Conservation (phyloP, 2,113 vertebrate genomes). For the Pteronura brasiliensis region DNA sequence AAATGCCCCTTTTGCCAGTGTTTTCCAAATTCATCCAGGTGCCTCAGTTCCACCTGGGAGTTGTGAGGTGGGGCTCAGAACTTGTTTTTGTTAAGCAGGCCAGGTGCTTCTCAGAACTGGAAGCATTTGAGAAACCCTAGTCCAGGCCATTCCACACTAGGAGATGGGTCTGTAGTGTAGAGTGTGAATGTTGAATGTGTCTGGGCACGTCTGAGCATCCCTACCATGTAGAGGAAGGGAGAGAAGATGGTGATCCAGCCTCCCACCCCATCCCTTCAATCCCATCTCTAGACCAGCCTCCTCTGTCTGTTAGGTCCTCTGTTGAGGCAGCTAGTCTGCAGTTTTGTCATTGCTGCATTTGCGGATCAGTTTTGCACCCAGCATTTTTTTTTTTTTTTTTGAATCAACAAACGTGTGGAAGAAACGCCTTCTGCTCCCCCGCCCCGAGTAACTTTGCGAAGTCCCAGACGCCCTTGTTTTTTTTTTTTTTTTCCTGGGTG, state of each 20-base stretch:
- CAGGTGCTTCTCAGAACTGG: background rate
- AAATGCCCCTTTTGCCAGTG: background rate
- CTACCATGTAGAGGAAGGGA: background rate
- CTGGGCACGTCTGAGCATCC: background rate
- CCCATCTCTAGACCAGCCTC: background rate
- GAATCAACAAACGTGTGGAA: conserved; percentile 23
- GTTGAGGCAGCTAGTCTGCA: background rate
- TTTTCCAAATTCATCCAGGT: background rate
- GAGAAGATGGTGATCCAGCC: background rate
- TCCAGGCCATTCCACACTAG: background rate
- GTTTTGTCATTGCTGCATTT: background rate
- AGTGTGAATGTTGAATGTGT: background rate
- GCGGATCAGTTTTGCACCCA: background rate
- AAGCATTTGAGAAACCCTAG: background rate
- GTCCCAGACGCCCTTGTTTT: conserved; percentile 26
- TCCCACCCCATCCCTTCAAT: background rate
- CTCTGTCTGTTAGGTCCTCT: rapidly evolving
- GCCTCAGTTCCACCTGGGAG: background rate
- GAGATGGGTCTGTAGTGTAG: background rate
- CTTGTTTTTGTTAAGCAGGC: background rate
- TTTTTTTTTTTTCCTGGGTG: background rate
- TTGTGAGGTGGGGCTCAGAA: background rate
- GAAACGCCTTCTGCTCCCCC: background rate
- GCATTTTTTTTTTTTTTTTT: background rate
- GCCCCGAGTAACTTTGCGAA: background rate